These are phyloP conservation scores for Cephus cinctus DNA, from an alignment of 1,140 invertebrate genomes.

Conservation along the genomic window DNA sequence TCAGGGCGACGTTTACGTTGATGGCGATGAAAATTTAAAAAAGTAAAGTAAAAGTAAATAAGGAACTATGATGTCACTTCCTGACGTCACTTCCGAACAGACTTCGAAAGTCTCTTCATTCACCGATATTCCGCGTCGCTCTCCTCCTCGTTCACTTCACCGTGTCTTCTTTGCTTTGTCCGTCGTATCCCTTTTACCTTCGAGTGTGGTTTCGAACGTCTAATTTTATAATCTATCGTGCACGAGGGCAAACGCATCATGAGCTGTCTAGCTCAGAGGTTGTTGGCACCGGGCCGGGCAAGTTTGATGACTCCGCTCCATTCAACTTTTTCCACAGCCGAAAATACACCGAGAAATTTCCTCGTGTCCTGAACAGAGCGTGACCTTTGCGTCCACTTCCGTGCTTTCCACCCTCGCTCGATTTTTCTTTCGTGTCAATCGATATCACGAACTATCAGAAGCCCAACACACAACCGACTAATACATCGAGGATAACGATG, in stretches of 20 bases:
- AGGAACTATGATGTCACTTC: slow-evolving; percentile 23
- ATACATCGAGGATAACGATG: too few species aligned
- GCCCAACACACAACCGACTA: too few species aligned
- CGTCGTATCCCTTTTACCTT: slow-evolving; percentile 26
- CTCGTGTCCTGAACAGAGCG: too few species aligned
- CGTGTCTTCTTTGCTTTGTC: slow-evolving; percentile 25
- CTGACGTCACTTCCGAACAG: slow-evolving; percentile 11
- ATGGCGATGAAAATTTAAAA: too few species aligned
- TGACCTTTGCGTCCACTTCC: too few species aligned
- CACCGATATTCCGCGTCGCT: slow-evolving; percentile 10
- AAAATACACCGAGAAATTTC: too few species aligned
- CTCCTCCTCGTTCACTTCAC: slow-evolving; percentile 15
- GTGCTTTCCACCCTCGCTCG: too few species aligned
- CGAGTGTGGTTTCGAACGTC: slow-evolving; percentile 33
- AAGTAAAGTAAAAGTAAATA: too few species aligned
- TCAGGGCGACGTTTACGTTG: too few species aligned
- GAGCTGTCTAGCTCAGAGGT: slow-evolving; percentile 31
- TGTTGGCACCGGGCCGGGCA: slow-evolving; percentile 40
- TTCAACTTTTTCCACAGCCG: slow-evolving; percentile 16
- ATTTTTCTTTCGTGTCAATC: too few species aligned
- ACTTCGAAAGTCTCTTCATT: slow-evolving; percentile 7
- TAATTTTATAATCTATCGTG: slow-evolving; percentile 46
- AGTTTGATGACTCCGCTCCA: slow-evolving; percentile 36
- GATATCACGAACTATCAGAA: too few species aligned
- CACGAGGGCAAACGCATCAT: slow-evolving; percentile 44